These are phyloP conservation scores for Nasonia giraulti DNA, from an alignment of 1,140 invertebrate genomes.

Conservation along the genomic window DNA sequence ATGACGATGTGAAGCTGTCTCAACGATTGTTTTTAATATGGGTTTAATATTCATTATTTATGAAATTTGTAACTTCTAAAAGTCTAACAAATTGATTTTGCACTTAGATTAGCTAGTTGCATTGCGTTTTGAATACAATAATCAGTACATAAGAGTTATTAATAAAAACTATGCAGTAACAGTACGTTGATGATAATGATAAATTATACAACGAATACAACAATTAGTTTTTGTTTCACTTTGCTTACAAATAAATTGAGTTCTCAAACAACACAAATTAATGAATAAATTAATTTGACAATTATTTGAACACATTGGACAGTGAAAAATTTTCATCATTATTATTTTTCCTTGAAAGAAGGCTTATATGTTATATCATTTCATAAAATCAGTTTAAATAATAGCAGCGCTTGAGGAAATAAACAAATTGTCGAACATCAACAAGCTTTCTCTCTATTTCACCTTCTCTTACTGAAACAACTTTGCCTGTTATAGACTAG, in stretches of 20 bases:
- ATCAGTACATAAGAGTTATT: background rate
- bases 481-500: constrained; percentile 2
- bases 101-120: too few species aligned
- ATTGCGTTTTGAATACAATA: background rate
- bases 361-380: background rate
- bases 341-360: background rate
- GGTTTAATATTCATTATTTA: background rate
- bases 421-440: background rate
- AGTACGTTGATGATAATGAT: background rate
- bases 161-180: too few species aligned
- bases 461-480: background rate
- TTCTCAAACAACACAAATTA: background rate
- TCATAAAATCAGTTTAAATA: background rate
- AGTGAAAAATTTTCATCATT: background rate
- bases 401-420: background rate
- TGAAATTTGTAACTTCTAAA: background rate
- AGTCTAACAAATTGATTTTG: background rate
- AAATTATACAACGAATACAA: background rate
- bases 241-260: background rate
- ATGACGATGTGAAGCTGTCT: background rate
- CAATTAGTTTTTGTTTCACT: background rate
- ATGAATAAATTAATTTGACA: background rate
- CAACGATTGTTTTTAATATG: too few species aligned
- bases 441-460: background rate
- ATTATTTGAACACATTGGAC: constrained; percentile 28